Evolutionary conservation across 2,113 vertebrate species (phyloP).

Genomic region (Anser cygnoides): DNA sequence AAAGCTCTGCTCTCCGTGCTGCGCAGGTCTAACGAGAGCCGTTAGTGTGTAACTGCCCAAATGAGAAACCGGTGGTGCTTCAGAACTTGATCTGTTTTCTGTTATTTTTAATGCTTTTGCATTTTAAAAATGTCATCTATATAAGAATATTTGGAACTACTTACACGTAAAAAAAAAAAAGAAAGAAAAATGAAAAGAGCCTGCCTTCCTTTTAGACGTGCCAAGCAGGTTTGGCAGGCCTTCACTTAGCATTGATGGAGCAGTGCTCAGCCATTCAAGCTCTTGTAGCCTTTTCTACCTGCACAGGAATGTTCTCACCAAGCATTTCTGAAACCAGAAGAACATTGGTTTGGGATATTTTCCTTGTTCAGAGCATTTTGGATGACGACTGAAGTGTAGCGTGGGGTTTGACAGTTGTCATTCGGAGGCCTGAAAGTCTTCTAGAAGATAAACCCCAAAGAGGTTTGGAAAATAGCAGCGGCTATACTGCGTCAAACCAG

Average conservation of each 20-base stretch:
- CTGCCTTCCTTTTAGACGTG: conserved; percentile 24
- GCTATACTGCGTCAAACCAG: not conserved
- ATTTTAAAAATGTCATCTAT: conserved; percentile 31
- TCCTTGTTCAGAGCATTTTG: not conserved
- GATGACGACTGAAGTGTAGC: not conserved
- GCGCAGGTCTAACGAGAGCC: not conserved
- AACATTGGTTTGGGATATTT: not conserved
- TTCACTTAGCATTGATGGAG: not conserved
- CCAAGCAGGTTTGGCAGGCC: conserved; percentile 17
- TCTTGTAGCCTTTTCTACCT: conserved; percentile 11
- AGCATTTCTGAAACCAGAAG: not conserved
- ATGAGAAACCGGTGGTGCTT: conserved; percentile 10
- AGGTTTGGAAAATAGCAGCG: not conserved
- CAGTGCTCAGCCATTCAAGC: not conserved
- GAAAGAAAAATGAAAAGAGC: conserved; percentile 28
- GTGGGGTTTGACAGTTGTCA: not conserved
- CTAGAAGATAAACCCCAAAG: not conserved
- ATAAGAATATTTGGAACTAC: conserved; percentile 32
- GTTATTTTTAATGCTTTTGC: conserved; percentile 41
- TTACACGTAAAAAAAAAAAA: not conserved
- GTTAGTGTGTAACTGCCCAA: not conserved
- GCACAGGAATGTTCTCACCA: not conserved
- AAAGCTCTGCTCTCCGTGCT: conserved; percentile 28
- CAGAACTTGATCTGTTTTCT: conserved; percentile 35
- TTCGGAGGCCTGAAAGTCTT: not conserved